Evolutionary conservation across 2,113 vertebrate species (phyloP).

Genomic region (Craseonycteris thonglongyai): DNA sequence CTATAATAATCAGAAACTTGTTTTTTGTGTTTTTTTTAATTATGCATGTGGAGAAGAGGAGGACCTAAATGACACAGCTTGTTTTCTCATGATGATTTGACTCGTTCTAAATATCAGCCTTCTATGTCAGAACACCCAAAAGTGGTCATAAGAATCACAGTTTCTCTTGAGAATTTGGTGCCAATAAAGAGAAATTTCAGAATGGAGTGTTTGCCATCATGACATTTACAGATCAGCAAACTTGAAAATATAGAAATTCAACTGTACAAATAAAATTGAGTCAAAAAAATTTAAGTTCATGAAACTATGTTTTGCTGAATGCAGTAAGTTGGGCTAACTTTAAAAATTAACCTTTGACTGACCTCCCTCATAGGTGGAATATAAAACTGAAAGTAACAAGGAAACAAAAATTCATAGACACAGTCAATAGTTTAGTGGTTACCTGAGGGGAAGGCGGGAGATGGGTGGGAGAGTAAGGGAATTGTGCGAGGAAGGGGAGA

Average conservation of each 20-base stretch:
- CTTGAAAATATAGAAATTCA: background rate
- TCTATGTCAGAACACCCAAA: too few relatives aligned
- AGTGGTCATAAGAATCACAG: background rate
- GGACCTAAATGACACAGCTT: background rate
- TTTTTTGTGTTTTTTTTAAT: background rate
- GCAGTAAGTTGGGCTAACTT: background rate
- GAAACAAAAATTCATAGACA: too few relatives aligned
- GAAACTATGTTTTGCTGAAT: background rate
- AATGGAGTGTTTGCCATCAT: background rate
- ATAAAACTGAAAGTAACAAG: too few relatives aligned
- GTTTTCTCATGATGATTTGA: background rate
- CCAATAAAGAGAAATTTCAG: background rate
- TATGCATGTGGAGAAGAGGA: background rate
- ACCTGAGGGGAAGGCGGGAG: too few relatives aligned
- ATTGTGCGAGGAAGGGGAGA: too few relatives aligned
- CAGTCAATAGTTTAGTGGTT: too few relatives aligned
- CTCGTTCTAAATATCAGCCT: background rate
- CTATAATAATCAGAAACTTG: background rate
- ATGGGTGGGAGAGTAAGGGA: too few relatives aligned
- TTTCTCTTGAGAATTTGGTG: background rate
- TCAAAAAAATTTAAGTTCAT: conserved; percentile 2
- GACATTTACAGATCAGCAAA: background rate
- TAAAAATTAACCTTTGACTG: too few relatives aligned
- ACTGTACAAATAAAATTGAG: background rate
- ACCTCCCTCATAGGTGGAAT: too few relatives aligned